Conservation (phyloP, 2,888 invertebrate species). For the Villa cingulata region DNA sequence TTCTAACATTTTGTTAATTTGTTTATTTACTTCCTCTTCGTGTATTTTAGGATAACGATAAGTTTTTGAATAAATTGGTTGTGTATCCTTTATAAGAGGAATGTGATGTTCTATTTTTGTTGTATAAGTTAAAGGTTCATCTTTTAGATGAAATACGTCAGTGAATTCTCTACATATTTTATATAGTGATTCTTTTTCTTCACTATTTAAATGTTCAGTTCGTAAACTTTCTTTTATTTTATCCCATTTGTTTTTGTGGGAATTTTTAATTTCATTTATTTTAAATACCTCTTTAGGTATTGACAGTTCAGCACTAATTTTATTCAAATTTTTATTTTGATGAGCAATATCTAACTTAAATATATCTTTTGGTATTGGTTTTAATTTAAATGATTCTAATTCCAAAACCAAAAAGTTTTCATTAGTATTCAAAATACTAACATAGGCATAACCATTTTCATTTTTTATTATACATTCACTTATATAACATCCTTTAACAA, state of each 20-base stretch:
- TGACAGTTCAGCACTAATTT: too few relatives aligned
- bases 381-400: neutral
- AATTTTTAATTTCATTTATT: too few relatives aligned
- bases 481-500: neutral
- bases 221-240: neutral
- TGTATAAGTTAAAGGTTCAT: neutral
- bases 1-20: slow-evolving; percentile 20
- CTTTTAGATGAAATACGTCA: neutral
- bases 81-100: neutral
- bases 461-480: slow-evolving; percentile 1
- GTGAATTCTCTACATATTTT: neutral
- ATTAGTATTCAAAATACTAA: slow-evolving; percentile 3
- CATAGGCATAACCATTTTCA: neutral
- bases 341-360: neutral
- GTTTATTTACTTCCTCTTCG: slow-evolving; percentile 8
- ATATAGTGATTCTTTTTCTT: neutral
- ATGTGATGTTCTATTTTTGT: neutral
- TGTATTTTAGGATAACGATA: slow-evolving; percentile 5
- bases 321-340: neutral
- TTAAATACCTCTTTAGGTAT: too few relatives aligned
- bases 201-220: slow-evolving; percentile 3
- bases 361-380: slow-evolving; percentile 1
- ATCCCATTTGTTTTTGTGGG: slow-evolving; percentile 1
- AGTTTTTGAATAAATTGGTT: neutral
- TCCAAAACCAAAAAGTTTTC: slow-evolving; percentile 2